Evolutionary conservation across 1,140 invertebrate species (phyloP).

Genomic region (Eciton burchellii): DNA sequence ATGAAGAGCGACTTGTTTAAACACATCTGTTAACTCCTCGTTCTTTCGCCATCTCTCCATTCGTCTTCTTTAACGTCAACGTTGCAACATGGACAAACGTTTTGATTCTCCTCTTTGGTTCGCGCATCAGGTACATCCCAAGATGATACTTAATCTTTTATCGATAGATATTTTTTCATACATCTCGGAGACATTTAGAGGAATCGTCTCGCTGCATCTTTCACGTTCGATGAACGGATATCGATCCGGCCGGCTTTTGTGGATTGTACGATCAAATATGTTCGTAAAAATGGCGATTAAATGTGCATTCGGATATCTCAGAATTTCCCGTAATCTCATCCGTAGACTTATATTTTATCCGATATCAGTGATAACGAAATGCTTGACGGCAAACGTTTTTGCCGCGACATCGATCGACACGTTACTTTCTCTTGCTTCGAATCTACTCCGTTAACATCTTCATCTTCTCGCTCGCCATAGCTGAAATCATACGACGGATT

Average conservation of each 20-base stretch:
- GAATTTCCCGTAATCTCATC: not conserved
- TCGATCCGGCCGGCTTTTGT: too few species aligned
- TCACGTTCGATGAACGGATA: too few species aligned
- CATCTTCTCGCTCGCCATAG: slow-evolving; percentile 30
- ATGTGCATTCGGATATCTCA: not conserved
- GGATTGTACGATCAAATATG: too few species aligned
- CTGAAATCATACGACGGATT: slow-evolving; percentile 48
- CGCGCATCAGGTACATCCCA: not conserved
- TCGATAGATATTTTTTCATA: not conserved
- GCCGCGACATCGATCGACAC: not conserved
- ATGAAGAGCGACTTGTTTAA: slow-evolving; percentile 47
- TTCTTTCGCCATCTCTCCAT: slow-evolving; percentile 19
- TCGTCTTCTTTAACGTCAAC: not conserved
- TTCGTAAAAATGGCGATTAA: not conserved
- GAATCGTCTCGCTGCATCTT: too few species aligned
- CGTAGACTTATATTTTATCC: not conserved
- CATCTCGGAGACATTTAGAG: not conserved
- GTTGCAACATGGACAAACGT: slow-evolving; percentile 12
- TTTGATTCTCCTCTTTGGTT: slow-evolving; percentile 40
- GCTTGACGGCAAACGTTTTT: slow-evolving; percentile 8
- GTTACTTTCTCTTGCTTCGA: not conserved
- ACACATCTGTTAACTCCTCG: slow-evolving; percentile 49
- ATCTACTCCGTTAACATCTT: slow-evolving; percentile 48
- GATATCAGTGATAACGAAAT: not conserved
- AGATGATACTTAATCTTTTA: not conserved